Conservation (phyloP, 2,888 invertebrate genomes). For the Ormyrus rosae region DNA sequence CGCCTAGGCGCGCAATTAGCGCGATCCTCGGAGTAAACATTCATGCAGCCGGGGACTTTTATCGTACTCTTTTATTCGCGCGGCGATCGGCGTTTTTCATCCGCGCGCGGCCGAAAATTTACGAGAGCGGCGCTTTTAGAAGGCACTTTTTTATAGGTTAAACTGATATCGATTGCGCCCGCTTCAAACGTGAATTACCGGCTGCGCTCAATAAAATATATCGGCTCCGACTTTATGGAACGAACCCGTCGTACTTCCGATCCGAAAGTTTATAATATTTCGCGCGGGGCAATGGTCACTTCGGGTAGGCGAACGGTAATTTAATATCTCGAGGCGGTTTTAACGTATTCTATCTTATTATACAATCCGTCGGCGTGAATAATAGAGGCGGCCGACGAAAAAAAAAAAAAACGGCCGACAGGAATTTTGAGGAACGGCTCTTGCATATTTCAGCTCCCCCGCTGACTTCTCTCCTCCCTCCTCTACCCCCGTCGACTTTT, state of each 20-base stretch:
- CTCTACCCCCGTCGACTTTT: background rate
- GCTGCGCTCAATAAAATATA: conserved; percentile 18
- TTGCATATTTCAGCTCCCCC: conserved; percentile 47
- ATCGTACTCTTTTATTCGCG: no score
- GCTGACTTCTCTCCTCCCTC: background rate
- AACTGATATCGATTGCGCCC: conserved; percentile 22
- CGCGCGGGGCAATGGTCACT: background rate
- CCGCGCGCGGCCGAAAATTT: background rate
- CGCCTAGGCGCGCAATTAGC: conserved; percentile 23
- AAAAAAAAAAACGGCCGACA: conserved; percentile 45
- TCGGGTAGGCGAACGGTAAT: background rate
- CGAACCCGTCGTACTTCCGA: conserved; percentile 4
- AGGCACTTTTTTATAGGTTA: conserved; percentile 14
- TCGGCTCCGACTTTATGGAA: background rate
- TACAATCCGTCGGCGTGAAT: conserved; percentile 35
- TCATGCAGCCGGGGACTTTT: no score
- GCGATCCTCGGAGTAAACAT: conserved; percentile 1
- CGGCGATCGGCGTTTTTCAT: background rate
- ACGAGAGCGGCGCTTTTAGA: conserved; percentile 7
- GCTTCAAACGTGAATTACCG: conserved; percentile 17
- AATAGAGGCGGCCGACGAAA: conserved; percentile 48
- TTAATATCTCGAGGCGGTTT: background rate
- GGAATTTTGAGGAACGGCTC: conserved; percentile 54
- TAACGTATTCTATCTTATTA: background rate
- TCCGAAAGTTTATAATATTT: background rate